Evolutionary conservation across 2,113 vertebrate species (phyloP).

Genomic region (Galemys pyrenaicus): DNA sequence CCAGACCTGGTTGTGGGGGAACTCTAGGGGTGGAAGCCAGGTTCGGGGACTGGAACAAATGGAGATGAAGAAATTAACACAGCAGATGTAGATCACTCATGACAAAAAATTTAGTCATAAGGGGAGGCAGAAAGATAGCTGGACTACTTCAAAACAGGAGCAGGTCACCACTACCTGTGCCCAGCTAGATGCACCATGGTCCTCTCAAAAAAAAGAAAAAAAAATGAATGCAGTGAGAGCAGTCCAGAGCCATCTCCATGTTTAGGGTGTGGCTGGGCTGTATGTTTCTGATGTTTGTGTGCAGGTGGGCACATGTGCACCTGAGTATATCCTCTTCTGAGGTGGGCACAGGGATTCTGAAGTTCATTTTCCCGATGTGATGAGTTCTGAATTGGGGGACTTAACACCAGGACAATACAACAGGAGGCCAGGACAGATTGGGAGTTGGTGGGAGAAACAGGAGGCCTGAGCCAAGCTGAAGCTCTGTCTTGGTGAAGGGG

Average conservation of each 20-base stretch:
- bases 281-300: not conserved
- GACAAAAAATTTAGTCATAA: not conserved
- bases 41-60: not conserved
- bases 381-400: not conserved
- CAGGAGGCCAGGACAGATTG: not conserved
- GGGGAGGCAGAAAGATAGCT: conserved; percentile 12
- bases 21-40: not conserved
- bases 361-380: not conserved
- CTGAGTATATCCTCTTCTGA: not conserved
- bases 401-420: not conserved
- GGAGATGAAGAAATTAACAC: not conserved
- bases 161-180: not conserved
- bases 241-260: not conserved
- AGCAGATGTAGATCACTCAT: not conserved
- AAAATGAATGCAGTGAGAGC: not conserved
- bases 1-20: not conserved
- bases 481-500: not conserved
- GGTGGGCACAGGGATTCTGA: not conserved
- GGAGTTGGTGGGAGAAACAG: not conserved
- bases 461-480: not conserved
- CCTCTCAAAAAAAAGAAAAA: not conserved
- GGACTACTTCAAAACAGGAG: not conserved
- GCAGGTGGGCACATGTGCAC: not conserved
- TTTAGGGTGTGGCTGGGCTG: not conserved
- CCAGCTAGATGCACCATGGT: not conserved